Evolutionary conservation across 64 coral and sea anemone genomes (phyloP).

Genomic region (Exaiptasia diaphana): DNA sequence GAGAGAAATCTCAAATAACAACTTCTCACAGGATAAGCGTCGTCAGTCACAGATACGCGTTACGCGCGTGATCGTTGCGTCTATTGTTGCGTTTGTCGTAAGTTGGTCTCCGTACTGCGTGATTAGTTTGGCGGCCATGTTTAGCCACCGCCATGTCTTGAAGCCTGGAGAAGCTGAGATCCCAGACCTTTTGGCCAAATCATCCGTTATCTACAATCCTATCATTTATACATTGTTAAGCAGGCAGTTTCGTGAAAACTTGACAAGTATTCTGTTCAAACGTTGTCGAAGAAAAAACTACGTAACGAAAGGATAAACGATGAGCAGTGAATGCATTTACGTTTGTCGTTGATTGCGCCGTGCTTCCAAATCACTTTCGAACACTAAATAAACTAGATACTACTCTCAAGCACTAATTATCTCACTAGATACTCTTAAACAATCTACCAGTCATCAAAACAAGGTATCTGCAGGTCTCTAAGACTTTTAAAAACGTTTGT

Average conservation of each 20-base stretch:
- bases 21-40: neutral
- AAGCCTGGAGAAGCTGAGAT: slow-evolving; percentile 14
- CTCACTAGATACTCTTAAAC: too few relatives aligned
- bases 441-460: too few relatives aligned
- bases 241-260: neutral
- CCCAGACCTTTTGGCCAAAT: slow-evolving; percentile 61
- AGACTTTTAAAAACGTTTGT: too few relatives aligned
- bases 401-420: too few relatives aligned
- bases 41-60: neutral
- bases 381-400: too few relatives aligned
- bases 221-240: slow-evolving; percentile 50
- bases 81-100: slow-evolving; percentile 24
- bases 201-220: slow-evolving; percentile 67
- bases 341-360: too few relatives aligned
- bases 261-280: neutral
- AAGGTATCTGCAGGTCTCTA: too few relatives aligned
- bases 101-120: slow-evolving; percentile 68
- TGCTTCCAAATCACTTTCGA: too few relatives aligned
- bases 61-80: slow-evolving; percentile 13
- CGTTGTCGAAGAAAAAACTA: too few relatives aligned
- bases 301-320: too few relatives aligned
- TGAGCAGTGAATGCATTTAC: too few relatives aligned
- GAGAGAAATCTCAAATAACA: too few relatives aligned
- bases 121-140: slow-evolving; percentile 25
- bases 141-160: neutral